Conservation (phyloP, 53 echinoderm and acorn worm genomes). For the Henricia sp. region DNA sequence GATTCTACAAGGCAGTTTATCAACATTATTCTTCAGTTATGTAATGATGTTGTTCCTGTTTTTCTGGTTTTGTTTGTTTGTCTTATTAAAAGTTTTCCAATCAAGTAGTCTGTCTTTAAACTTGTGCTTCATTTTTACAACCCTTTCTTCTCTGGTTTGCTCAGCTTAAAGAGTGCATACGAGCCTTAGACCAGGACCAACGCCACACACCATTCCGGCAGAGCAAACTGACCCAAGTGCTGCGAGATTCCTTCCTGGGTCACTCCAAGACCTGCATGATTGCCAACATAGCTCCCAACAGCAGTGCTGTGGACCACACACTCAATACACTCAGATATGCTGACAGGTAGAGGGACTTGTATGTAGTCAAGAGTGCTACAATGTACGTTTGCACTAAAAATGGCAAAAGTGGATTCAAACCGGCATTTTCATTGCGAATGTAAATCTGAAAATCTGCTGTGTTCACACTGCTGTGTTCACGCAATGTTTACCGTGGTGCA, state of each 20-base stretch:
- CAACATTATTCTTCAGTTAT: no score
- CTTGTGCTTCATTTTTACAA: neutral
- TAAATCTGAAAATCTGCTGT: no score
- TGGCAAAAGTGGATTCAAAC: no score
- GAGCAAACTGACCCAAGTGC: constrained; percentile 95
- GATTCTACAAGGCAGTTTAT: no score
- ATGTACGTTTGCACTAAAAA: no score
- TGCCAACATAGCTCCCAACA: constrained; percentile 82
- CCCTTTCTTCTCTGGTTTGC: neutral
- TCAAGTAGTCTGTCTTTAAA: neutral
- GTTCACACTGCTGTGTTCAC: no score
- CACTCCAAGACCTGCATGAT: constrained; percentile 94
- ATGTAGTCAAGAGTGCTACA: no score
- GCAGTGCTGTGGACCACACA: constrained; percentile 83
- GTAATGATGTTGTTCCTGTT: no score
- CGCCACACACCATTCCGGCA: constrained; percentile 95
- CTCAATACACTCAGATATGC: constrained; percentile 98
- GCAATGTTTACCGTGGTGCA: no score
- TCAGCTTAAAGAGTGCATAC: constrained; percentile 96
- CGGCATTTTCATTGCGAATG: no score
- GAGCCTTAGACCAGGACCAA: constrained; percentile 96
- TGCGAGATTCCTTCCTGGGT: constrained; percentile 91
- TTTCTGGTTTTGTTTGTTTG: no score
- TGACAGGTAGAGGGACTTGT: constrained; percentile 71
- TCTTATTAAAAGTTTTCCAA: no score